A percentile compares a stretch with the other conserved stretches of the same genome.
Conservation (phyloP, 2,113 vertebrate species). For the Dissostichus mawsoni region DNA sequence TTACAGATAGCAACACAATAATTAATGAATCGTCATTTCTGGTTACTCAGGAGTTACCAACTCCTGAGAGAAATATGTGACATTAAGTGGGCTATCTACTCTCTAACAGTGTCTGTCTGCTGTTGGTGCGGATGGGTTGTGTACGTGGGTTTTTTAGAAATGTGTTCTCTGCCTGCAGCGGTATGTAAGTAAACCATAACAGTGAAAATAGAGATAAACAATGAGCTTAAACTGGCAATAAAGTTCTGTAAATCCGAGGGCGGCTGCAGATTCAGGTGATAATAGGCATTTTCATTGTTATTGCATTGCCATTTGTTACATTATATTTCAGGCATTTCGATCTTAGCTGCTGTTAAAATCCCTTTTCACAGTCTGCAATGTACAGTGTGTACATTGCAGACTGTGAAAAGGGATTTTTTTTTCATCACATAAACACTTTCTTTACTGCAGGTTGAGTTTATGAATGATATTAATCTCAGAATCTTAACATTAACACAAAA, state of each 20-base stretch:
- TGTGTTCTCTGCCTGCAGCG: background rate
- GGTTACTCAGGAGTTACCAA: no score
- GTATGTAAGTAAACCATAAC: background rate
- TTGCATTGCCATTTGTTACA: background rate
- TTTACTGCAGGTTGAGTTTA: background rate
- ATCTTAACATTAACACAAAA: background rate
- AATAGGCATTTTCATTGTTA: background rate
- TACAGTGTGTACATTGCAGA: background rate
- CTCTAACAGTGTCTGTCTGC: no score
- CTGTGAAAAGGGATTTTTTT: background rate
- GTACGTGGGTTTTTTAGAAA: no score
- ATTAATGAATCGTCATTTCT: no score
- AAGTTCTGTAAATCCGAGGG: background rate
- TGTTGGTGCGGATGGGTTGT: no score
- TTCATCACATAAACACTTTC: background rate
- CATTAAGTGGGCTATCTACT: no score
- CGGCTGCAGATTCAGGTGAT: background rate
- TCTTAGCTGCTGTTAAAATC: background rate
- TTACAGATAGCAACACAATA: no score
- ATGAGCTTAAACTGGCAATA: background rate
- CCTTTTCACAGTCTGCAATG: no score
- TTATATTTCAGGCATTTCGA: background rate
- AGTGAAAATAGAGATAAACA: background rate
- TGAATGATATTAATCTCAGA: background rate
- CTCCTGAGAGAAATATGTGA: no score